These are phyloP conservation scores for Reinhardtius hippoglossoides DNA, from an alignment of 2,113 vertebrate species.

Conservation along the genomic window DNA sequence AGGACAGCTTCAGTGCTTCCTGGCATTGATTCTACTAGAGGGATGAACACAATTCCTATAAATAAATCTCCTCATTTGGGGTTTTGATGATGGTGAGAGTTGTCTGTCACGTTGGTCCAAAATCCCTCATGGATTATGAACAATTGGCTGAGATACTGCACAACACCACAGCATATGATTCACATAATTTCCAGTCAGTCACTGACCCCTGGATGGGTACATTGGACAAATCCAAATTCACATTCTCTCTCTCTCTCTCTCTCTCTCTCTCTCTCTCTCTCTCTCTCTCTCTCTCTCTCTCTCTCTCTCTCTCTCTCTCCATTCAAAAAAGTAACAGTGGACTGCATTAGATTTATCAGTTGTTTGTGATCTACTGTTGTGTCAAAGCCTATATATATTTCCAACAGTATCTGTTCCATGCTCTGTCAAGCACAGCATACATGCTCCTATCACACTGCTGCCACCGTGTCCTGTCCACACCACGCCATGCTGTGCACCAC, in stretches of 20 bases:
- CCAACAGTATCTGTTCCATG: neutral
- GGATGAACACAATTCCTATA: too few relatives aligned
- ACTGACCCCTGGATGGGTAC: too few relatives aligned
- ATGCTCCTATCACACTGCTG: neutral
- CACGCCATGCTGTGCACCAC: neutral
- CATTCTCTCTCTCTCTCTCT: too few relatives aligned
- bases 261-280: neutral
- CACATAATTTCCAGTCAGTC: neutral
- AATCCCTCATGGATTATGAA: neutral
- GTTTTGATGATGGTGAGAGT: neutral
- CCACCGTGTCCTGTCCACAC: neutral
- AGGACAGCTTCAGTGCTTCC: neutral
- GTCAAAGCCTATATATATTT: neutral
- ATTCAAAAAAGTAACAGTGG: neutral
- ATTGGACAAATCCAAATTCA: too few relatives aligned
- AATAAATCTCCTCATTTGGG: neutral
- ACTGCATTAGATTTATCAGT: neutral
- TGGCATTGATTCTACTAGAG: too few relatives aligned
- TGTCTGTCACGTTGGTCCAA: neutral
- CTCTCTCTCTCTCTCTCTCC: neutral
- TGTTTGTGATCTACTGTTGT: neutral
- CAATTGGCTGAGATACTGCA: neutral
- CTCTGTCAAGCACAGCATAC: neutral
- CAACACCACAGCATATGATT: too few relatives aligned
- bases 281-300: too few relatives aligned